Conservation (phyloP, 2,888 invertebrate genomes). For the Slavum lentiscoides region DNA sequence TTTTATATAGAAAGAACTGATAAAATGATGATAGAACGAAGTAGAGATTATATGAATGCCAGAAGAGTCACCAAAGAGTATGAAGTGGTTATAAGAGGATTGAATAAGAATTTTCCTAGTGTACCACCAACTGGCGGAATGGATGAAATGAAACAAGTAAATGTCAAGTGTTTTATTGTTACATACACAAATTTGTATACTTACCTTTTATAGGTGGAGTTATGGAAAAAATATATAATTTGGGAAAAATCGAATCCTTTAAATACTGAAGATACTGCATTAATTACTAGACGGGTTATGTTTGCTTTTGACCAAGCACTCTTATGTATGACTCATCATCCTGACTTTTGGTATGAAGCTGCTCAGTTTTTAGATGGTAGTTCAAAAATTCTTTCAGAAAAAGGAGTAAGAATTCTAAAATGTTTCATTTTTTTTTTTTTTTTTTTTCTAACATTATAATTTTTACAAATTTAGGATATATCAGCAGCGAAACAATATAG, state of each 20-base stretch:
- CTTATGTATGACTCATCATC: slow-evolving; percentile 93
- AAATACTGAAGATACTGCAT: slow-evolving; percentile 91
- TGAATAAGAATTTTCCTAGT: slow-evolving; percentile 93
- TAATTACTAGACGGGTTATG: slow-evolving; percentile 92
- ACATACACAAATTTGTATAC: not conserved
- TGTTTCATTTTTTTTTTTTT: not conserved
- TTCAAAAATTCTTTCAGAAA: slow-evolving; percentile 89
- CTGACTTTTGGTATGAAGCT: slow-evolving; percentile 99
- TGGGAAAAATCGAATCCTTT: slow-evolving; percentile 98
- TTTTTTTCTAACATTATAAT: not conserved
- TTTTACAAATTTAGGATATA: slow-evolving; percentile 72
- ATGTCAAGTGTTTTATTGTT: slow-evolving; percentile 7
- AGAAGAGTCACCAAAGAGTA: slow-evolving; percentile 93
- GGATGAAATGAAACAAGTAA: slow-evolving; percentile 90
- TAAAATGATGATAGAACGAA: slow-evolving; percentile 95
- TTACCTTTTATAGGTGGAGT: slow-evolving; percentile 72
- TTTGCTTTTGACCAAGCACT: slow-evolving; percentile 98
- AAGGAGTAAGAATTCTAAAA: slow-evolving; percentile 73
- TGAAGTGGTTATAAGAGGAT: slow-evolving; percentile 90
- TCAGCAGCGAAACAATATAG: slow-evolving; percentile 89
- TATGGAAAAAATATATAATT: slow-evolving; percentile 98
- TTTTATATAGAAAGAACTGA: slow-evolving; percentile 67
- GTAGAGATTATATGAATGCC: slow-evolving; percentile 97
- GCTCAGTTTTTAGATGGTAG: slow-evolving; percentile 95
- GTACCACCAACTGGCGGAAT: slow-evolving; percentile 90